phyloP scores from a whole-genome alignment of 2,888 invertebrate genomes.

The Drosophila mimica region DNA sequence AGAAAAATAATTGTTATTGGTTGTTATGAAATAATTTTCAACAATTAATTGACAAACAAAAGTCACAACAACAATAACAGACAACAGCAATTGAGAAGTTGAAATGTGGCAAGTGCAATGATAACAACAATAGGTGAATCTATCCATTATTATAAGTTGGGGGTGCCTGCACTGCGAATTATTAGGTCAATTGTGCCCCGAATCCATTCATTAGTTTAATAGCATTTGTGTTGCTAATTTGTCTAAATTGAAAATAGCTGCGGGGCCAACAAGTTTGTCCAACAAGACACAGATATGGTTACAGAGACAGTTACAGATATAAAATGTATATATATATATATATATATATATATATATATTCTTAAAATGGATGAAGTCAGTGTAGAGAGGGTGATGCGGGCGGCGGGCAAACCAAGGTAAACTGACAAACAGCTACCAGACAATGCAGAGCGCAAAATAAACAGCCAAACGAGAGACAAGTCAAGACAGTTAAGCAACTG shows the following conservation, averaged over 20 bases:
- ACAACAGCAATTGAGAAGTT: not conserved
- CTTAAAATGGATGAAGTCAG: not conserved
- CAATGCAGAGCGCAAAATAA: slow-evolving; percentile 59
- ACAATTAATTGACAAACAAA: slow-evolving; percentile 11
- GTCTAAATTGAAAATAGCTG: slow-evolving; percentile 62
- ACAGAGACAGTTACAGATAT: not conserved
- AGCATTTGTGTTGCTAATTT: slow-evolving; percentile 72
- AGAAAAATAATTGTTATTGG: slow-evolving; percentile 8
- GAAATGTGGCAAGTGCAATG: slow-evolving; percentile 1
- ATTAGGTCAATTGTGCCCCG: too few relatives aligned
- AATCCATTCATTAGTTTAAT: slow-evolving; percentile 61
- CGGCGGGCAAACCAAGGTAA: slow-evolving; percentile 33
- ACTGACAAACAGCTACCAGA: slow-evolving; percentile 62
- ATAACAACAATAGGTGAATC: slow-evolving; percentile 19
- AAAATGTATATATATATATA: not conserved
- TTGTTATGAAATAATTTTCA: slow-evolving; percentile 15
- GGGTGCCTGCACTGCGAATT: too few relatives aligned
- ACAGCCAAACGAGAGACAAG: slow-evolving; percentile 61
- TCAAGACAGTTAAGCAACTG: slow-evolving; percentile 47
- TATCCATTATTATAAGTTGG: slow-evolving; percentile 41
- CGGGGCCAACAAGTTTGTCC: slow-evolving; percentile 13
- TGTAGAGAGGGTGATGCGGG: not conserved
- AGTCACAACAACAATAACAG: not conserved
- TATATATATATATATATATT: not conserved
- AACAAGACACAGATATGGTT: slow-evolving; percentile 3